Evolutionary conservation across 2,797 vertebrate genomes (phyloP).

Genomic region (Galaxias olidus): DNA sequence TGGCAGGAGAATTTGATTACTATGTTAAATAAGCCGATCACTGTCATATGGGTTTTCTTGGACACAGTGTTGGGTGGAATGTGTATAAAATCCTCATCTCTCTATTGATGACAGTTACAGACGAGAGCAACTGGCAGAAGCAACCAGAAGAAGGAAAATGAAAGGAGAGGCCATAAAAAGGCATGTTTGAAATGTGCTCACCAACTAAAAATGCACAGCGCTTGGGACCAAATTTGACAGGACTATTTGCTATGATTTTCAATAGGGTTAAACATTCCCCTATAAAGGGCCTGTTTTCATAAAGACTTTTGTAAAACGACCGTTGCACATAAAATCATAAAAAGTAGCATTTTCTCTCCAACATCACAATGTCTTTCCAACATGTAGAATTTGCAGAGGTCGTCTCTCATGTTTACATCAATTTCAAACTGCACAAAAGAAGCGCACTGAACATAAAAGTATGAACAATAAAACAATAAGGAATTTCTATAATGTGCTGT

Average conservation of each 20-base stretch:
- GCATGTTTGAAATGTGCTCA: constrained; percentile 16
- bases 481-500: no score
- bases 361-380: no score
- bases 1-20: constrained; percentile 51
- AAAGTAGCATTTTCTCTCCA: no score
- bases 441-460: no score
- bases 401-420: no score
- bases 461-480: no score
- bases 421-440: no score
- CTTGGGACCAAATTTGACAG: constrained; percentile 17
- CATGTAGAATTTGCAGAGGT: no score
- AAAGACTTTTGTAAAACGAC: constrained; percentile 16
- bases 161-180: constrained; percentile 33
- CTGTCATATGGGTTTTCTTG: constrained; percentile 41
- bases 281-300: neutral
- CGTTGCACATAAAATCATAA: no score
- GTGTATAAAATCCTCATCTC: constrained; percentile 39
- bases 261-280: constrained; percentile 1
- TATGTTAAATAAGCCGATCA: constrained; percentile 47
- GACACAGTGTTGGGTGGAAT: constrained; percentile 29
- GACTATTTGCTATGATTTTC: constrained; percentile 27
- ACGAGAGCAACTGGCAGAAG: constrained; percentile 41
- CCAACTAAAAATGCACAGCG: constrained; percentile 18
- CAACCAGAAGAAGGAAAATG: constrained; percentile 28
- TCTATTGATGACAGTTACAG: constrained; percentile 44